Evolutionary conservation across 2,888 invertebrate genomes (phyloP), one percentile per base, ranked within the genome.

Genomic region (Eupithecia centaureata): DNA sequence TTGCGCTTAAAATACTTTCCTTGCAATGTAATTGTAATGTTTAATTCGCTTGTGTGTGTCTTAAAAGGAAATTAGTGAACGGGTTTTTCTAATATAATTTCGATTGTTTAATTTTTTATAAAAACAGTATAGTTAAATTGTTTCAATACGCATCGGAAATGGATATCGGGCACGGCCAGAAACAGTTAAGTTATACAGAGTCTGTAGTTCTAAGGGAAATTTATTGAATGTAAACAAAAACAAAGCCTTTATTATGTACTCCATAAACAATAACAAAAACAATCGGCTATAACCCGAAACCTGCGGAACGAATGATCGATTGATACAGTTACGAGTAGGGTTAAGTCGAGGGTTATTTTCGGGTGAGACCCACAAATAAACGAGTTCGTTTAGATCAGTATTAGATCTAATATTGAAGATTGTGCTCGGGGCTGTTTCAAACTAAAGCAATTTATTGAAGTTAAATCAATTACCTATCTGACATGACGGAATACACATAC

Each of bases 201-300:
- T 76, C 71, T 67, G 65, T 73, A 73, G 73, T 80, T 73, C 67
- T 73, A 57, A 73, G 73, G 77, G 73, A 82, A 77, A 82, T 82
- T 77, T 70, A 79, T 79, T 78, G 73, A 80, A 75, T 77, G 77
- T 82, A 85, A 86, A 85, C 81, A 85, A 65, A 71, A 83, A 76
- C 74, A 77, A 78, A 66, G 77, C 82, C 76, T 81, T 79, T 79
- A 68, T 73, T 76, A 72, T 80, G 77, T 79, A 76, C 75, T 82
- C 73, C 68, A 74, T 81, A 85, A 86, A 86, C 83, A 86, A 85
- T 79, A 84, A 83, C 82, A 85, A 81, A 76, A 77, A 75, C 76
- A 74, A 72, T 57, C 72, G 72, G 69, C 70, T 66, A 73, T 68
- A 75, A 73, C 73, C 75, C 69, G 77, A 74, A 71, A 79, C 77